Base-by-base conservation (phyloP, 2,888 invertebrate species). In the Phyto melanocephala region DNA sequence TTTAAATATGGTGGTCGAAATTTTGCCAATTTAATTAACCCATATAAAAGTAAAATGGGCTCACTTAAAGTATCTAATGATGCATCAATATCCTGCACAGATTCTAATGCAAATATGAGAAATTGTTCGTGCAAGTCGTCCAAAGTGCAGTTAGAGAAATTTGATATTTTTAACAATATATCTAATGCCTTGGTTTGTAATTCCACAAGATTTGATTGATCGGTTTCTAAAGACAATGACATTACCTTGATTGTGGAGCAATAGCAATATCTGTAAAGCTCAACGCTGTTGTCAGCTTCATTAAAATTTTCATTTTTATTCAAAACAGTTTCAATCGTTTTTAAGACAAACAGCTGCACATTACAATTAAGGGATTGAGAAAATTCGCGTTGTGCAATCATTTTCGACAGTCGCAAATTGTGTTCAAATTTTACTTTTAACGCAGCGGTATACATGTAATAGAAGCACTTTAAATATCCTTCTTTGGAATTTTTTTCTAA, bases 391-490 rank as follows among this genome's bases (percentile, higher is more conserved):
- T 83, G 75, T 4, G 86, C 62, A 0, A 91, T 70, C 0, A 91
- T 75, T 52, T 87, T 84, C 3, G 87, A 86, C 10, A 91, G 54
- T 0, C 86, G 85, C 13, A 87, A 20, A 4, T 89, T 68, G 37
- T 91, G 89, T 1, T 87, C 86, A 6, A 79, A 81, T 40, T 80
- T 86, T n/a, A 85, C 85, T 1, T 85, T 85, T 11, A 81, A 8
- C 2, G 88, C 84, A 0, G 88, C 76, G 0, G 81, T 84, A 65
- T 89, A 91, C 87, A 91, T 88, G 37, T 88, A 86, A 80, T 87
- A 89, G 68, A 91, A 90, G 52, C 91, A 91, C 80, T 87, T 88
- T 1, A 91, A 68, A 74, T 87, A 88, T 0, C 90, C 90, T 45
- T 89, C 87, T 1, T 88, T 87, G 1, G 87, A 84, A 80, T 88